Conservation (phyloP, 2,113 vertebrate species). For the Eurystomus gularis region DNA sequence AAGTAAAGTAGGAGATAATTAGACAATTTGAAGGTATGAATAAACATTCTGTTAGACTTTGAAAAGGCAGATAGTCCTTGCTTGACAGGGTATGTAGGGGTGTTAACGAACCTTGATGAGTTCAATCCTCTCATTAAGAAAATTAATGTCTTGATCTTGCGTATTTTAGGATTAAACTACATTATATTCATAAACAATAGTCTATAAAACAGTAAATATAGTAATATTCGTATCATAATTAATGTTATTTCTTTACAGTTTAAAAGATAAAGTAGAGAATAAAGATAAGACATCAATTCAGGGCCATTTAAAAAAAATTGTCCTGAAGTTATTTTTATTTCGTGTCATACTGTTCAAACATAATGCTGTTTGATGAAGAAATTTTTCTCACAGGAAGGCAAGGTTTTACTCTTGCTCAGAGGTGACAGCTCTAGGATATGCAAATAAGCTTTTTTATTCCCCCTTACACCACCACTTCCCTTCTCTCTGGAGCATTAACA, state of each 20-base stretch:
- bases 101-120: neutral
- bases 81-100: neutral
- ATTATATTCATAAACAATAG: neutral
- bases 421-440: neutral
- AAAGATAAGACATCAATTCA: neutral
- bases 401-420: neutral
- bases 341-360: neutral
- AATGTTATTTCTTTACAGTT: neutral
- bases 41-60: neutral
- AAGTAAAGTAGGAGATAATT: neutral
- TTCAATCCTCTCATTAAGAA: neutral
- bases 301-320: neutral
- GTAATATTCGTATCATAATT: neutral
- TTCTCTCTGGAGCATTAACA: neutral
- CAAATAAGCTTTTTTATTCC: neutral
- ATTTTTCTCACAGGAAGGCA: neutral
- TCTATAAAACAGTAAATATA: neutral
- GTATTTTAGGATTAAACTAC: neutral
- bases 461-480: fast-evolving
- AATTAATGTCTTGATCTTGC: neutral
- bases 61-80: neutral
- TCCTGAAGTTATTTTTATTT: neutral
- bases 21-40: neutral
- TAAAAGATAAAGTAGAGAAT: neutral
- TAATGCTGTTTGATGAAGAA: neutral